Base-by-base conservation (phyloP, 1,140 invertebrate genomes). In the Hylaeus volcanicus region DNA sequence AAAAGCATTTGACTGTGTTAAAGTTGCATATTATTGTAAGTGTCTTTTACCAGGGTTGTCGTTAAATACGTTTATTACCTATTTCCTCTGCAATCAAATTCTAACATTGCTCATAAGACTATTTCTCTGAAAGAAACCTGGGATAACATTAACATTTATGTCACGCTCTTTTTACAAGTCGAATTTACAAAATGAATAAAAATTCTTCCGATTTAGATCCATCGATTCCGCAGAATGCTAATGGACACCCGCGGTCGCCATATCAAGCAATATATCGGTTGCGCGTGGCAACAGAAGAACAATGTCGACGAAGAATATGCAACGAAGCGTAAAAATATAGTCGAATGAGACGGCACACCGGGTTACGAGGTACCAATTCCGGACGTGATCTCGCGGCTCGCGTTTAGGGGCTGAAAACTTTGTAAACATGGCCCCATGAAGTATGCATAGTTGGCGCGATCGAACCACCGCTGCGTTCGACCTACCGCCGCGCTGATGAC, bases 361-460 rank as follows among this genome's bases (percentile, higher is more conserved):
- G 37, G 61, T 41, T 53, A n/a, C 65, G 26, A 58, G 39, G 37
- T 48, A 51, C 56, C 55, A 70, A 77, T 70, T 77, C 60, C 65
- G 58, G 15, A 60, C 65, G 65, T 55, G 61, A 75, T 65, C 73
- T 55, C 73, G 69, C 11, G 77, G 58, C 9, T 45, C 58, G 12
- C 58, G 69, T 74, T 79, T 74, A 79, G 15, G 60, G 45, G 58
- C 11, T 63, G 65, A 15, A 68, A 83, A 78, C 74, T 86, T 80
- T 43, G 75, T 68, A 81, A 86, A 81, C 76, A 82, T 64, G 83
- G 63, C 69, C 26, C 83, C 87, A 90, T 89, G 86, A 91, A 91
- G 90, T 91, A 90, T 90, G 90, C 89, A 90, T 89, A 81, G 82
- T 69, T 84, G 83, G 85, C 76, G 72, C 71, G 85, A 77, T 79